Base-by-base conservation (phyloP, 2,888 invertebrate species). In the Teleiodes luculella region DNA sequence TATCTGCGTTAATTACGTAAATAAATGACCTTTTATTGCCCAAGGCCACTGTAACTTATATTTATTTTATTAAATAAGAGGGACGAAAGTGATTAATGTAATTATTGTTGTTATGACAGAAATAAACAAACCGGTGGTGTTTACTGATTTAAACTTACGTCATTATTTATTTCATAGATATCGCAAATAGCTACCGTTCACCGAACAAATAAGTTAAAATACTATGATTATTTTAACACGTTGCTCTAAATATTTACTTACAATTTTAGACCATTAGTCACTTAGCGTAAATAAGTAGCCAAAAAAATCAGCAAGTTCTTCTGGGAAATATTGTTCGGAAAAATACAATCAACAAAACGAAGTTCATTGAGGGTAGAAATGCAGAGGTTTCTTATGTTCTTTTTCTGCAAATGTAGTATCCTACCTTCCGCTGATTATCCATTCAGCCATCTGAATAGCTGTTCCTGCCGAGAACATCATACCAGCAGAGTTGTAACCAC, bases 391-490 rank as follows among this genome's bases (percentile, higher is more conserved):
- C n/a, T n/a, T n/a, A n/a, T n/a, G n/a, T n/a, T 24, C 6, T 24
- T 24, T 4, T 24, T 24, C 24, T 6, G 24, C 6, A 24, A 24
- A 24, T 24, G 24, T 24, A 24, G 3, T 24, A 4, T 14, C 52
- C 61, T 54, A 90, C 90, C 90, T 92, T 16, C 97, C 97, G 64
- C 93, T 91, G 1, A 94, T 81, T 53, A 97, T 92, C 97, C 97
- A 98, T 54, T 93, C 91, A 0, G 97, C 96, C 68, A 95, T 91
- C 81, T 97, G 95, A 71, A 96, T 93, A 0, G 94, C 95, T 64
- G 95, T 95, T 0, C 97, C 97, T 7, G 96, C 96, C 10, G 96
- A 95, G 65, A 96, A 92, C 95, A 96, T 96, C 94, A 98, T 96
- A 0, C 97, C 97, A 0, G 96, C 93, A 1, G 97, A 97, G 76